Base-by-base conservation (phyloP, 2,888 invertebrate genomes). In the Lymantria dispar region DNA sequence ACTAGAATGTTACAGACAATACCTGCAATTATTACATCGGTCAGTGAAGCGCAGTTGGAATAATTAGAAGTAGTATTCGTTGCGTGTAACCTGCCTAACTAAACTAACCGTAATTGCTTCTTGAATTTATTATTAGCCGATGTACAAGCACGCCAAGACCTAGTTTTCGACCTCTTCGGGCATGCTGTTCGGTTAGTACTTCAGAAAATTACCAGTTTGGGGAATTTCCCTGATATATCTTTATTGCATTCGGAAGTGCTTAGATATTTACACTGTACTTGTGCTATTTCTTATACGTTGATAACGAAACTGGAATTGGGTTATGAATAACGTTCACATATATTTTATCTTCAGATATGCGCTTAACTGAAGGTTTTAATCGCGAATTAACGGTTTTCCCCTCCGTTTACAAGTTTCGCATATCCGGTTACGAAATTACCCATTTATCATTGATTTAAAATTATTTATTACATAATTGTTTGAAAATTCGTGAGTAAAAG, bases 41-140 rank as follows among this genome's bases (percentile, higher is more conserved):
- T 54, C 59, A 71, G 60, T 63, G 60, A 59, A 54, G 65, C 68
- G 59, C 47, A 45, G 47, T 52, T 54, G 39, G 51, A 43, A 51
- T 66, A 57, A 68, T 70, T 62, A 64, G 66, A 66, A 59, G 58
- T 56, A 64, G 50, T 46, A 43, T 45, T 46, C 37, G 53, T 64
- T 60, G 70, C 66, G 59, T 70, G 70, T 54, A 43, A 43, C 48
- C 47, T 47, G 48, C 43, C 44, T 36, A 48, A 51, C 60, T 60
- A 58, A 52, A 58, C 38, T 52, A 42, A 30, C 48, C 40, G 53
- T 60, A 54, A 58, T 70, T 62, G 58, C 56, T 50, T 52, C 53
- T 58, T 57, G 53, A 62, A 65, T 62, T 58, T 62, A 58, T 58
- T 62, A 58, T 67, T 65, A 56, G 44, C 44, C 45, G 48, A 56